These are phyloP conservation scores for Eunapius fragilis DNA, from an alignment of 37 sponge, comb jelly and placozoan genomes.

Conservation along the genomic window DNA sequence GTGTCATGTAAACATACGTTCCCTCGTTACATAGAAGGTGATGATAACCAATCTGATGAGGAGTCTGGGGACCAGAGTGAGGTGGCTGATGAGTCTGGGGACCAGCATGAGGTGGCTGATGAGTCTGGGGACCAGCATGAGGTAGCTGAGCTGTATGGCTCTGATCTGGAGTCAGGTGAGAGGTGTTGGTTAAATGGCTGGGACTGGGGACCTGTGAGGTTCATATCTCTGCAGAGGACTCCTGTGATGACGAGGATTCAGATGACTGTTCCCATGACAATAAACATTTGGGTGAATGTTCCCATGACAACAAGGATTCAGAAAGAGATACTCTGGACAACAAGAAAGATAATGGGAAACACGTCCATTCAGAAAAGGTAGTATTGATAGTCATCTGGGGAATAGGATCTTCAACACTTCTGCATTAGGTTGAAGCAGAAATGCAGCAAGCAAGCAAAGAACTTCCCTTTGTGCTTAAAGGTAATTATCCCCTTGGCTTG, in stretches of 20 bases:
- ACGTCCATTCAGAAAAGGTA: not conserved
- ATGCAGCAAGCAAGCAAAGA: conserved; percentile 42
- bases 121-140: not conserved
- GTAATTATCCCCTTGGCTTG: conserved; percentile 13
- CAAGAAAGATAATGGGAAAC: conserved; percentile 9
- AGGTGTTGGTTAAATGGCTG: not conserved
- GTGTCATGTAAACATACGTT: not conserved
- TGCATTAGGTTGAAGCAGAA: not conserved
- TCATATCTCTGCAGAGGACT: too few species aligned
- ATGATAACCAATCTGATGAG: not conserved
- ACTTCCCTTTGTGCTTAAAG: conserved; percentile 49
- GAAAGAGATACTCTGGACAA: not conserved
- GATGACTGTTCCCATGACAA: not conserved
- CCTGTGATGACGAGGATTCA: too few species aligned
- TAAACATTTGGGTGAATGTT: conserved; percentile 16
- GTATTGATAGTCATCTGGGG: not conserved
- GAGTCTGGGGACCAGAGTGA: too few species aligned
- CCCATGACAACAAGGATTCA: not conserved
- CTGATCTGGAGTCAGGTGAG: conserved; percentile 53
- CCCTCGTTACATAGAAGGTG: not conserved
- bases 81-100: too few species aligned
- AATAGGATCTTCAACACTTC: not conserved
- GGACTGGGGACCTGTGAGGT: too few species aligned
- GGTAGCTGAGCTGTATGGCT: conserved; percentile 41
- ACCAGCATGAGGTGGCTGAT: too few species aligned